A percentile compares a stretch with the other conserved stretches of the same genome.
phyloP scores from a whole-genome alignment of 2,797 vertebrate genomes.

The Carduelis carduelis region DNA sequence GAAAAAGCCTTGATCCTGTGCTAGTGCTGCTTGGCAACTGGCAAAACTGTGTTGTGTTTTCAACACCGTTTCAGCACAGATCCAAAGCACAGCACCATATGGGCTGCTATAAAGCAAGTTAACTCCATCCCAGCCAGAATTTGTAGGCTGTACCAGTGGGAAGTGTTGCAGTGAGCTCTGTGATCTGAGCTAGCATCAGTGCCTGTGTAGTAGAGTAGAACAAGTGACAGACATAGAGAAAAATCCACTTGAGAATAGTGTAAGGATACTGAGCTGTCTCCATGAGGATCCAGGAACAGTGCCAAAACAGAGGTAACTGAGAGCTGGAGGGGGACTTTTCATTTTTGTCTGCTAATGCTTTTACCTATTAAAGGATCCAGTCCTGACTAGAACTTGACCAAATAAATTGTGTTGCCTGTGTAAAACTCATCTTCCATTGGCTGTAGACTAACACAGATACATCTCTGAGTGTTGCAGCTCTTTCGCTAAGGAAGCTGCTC shows the following conservation, averaged over 20 bases:
- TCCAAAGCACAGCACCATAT: neutral
- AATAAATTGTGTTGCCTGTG: neutral
- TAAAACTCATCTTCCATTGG: neutral
- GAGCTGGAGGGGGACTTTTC: neutral
- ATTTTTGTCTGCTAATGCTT: neutral
- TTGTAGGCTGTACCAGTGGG: neutral
- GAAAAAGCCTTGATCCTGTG: neutral
- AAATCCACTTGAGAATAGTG: neutral
- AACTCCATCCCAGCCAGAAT: neutral
- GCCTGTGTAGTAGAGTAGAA: neutral
- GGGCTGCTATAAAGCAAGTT: neutral
- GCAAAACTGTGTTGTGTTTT: neutral
- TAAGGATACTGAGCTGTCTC: neutral
- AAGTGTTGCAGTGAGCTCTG: neutral
- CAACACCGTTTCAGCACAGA: neutral
- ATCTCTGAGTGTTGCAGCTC: neutral
- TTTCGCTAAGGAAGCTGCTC: neutral
- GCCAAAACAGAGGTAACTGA: neutral
- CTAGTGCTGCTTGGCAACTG: neutral
- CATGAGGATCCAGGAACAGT: neutral
- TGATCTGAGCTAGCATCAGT: neutral
- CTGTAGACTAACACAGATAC: neutral
- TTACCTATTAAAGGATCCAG: neutral
- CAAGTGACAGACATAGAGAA: neutral
- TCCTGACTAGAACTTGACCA: neutral